Evolutionary conservation across 1,140 invertebrate genomes (phyloP).

Genomic region (Bombus balteatus): DNA sequence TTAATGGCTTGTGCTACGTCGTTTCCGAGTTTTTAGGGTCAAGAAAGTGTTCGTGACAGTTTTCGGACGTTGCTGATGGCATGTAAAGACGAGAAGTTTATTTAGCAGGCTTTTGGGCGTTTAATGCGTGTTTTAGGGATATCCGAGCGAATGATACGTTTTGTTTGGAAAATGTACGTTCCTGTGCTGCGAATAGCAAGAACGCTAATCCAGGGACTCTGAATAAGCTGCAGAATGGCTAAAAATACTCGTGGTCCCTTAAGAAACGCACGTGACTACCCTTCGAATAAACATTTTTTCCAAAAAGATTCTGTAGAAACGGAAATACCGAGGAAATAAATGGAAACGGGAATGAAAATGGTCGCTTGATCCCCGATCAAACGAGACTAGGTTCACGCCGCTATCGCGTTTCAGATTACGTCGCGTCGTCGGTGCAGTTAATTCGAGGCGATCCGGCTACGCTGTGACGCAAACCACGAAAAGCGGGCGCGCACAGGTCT

Average conservation of each 20-base stretch:
- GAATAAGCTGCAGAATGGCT: too few species aligned
- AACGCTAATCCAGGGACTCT: too few species aligned
- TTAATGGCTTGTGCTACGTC: not conserved
- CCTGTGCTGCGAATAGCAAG: too few species aligned
- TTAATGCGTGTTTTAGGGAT: too few species aligned
- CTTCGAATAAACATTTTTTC: too few species aligned
- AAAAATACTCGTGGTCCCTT: too few species aligned
- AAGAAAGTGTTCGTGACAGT: not conserved
- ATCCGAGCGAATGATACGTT: too few species aligned
- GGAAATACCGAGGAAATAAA: too few species aligned
- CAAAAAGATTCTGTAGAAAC: not conserved
- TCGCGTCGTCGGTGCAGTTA: slow-evolving; percentile 15
- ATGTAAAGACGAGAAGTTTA: too few species aligned
- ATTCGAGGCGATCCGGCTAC: slow-evolving; percentile 30
- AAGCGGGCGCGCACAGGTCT: not conserved
- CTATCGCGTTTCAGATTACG: slow-evolving; percentile 16
- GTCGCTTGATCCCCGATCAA: not conserved
- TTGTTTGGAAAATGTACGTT: too few species aligned
- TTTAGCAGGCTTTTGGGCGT: too few species aligned
- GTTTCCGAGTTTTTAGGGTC: not conserved
- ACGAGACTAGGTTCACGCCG: not conserved
- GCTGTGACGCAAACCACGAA: slow-evolving; percentile 29
- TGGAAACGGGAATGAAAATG: not conserved
- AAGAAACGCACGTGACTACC: too few species aligned
- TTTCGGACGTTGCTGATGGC: not conserved